Evolutionary conservation across 2,113 vertebrate species (phyloP), one percentile per base, ranked within the genome.

Genomic region (Greenwoodochromis staneri): DNA sequence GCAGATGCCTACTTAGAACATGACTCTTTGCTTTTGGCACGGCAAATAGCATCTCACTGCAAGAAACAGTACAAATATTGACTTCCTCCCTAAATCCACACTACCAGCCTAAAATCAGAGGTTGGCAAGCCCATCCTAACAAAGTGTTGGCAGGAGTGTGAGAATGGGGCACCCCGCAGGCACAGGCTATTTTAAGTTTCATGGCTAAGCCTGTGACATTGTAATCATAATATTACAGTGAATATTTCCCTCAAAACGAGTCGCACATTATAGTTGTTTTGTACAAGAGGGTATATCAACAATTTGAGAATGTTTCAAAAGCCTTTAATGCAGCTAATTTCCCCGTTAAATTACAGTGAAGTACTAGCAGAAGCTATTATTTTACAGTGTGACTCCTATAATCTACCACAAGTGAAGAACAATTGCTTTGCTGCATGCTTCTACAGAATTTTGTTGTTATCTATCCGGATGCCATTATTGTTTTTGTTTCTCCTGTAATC

Each of bases 41-140:
- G 38, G 88, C 87, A 93, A 91, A 88, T 95, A 87, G 91, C 95
- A 90, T 90, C 89, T 85, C 83, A 86, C 88, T 95, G 95, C 81
- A 92, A 95, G 90, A 92, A 94, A 93, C 82, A 66, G 90, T 12
- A 47, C 95, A 96, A 96, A 96, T 95, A 96, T 95, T 96, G 94
- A 96, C 94, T 96, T 96, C 93, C 95, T 95, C 82, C 88, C 82
- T 85, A 40, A 88, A 91, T 49, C 84, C 80, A 36, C 87, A 86
- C 19, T 91, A 90, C 88, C 87, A 71, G 90, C 87, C 85, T 88
- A 82, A 93, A 92, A 92, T 92, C 82, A 89, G 86, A 91, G 85
- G 85, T 90, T 82, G 88, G 91, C 87, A 83, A 89, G 38, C 66
- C 81, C 38, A 55, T 83, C 82, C 84, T 57, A 89, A 87, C 88